These are phyloP conservation scores for Leptinotarsa lineolata DNA, from an alignment of 1,140 invertebrate genomes.

Conservation along the genomic window DNA sequence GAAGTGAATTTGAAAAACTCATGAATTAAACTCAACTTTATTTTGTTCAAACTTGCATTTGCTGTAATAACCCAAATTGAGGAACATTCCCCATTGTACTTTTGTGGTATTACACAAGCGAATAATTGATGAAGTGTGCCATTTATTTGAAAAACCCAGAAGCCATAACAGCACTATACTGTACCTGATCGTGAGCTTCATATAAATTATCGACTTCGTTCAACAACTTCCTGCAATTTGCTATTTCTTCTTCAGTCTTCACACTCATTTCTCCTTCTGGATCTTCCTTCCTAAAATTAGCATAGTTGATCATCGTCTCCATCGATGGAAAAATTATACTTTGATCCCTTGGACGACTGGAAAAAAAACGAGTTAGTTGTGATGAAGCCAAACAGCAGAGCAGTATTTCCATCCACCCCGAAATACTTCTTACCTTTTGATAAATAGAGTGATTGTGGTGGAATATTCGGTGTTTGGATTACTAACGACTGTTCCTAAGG, in stretches of 20 bases:
- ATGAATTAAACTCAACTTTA: too few species aligned
- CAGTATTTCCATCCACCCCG: too few species aligned
- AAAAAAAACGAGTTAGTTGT: slow-evolving; percentile 39
- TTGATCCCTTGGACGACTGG: slow-evolving; percentile 67
- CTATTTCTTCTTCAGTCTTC: slow-evolving; percentile 23
- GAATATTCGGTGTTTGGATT: slow-evolving; percentile 83
- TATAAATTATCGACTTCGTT: slow-evolving; percentile 69
- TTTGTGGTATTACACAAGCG: too few species aligned
- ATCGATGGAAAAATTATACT: slow-evolving; percentile 73
- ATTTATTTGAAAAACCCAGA: too few species aligned
- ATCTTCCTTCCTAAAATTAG: slow-evolving; percentile 47
- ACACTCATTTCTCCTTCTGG: slow-evolving; percentile 10
- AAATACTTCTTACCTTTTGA: slow-evolving; percentile 64
- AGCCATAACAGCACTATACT: too few species aligned
- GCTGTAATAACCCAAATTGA: too few species aligned
- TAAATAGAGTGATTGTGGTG: slow-evolving; percentile 79
- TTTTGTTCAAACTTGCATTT: too few species aligned
- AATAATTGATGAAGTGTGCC: too few species aligned
- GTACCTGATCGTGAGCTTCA: slow-evolving; percentile 88
- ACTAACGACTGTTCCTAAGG: slow-evolving; percentile 81
- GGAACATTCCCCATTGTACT: too few species aligned
- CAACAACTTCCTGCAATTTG: slow-evolving; percentile 33
- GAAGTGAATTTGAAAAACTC: too few species aligned
- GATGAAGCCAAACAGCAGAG: too few species aligned
- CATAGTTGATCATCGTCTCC: slow-evolving; percentile 70